A percentile compares a stretch with the other conserved stretches of the same genome.
Evolutionary conservation across 2,113 vertebrate species (phyloP).

Genomic region (Rattus rattus): DNA sequence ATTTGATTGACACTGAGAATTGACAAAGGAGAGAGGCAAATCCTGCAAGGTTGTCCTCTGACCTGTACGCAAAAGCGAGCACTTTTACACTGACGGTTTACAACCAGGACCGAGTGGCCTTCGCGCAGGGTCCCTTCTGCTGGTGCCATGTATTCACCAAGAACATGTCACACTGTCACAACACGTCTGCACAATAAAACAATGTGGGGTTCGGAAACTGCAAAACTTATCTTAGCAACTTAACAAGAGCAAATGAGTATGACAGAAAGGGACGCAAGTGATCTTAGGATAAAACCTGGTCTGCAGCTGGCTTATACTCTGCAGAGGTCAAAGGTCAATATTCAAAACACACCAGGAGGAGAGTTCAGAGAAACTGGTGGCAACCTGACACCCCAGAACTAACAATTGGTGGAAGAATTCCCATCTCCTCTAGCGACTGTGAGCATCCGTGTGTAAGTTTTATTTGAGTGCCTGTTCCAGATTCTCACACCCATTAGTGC

Average conservation of each 20-base stretch:
- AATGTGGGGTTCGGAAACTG: background rate
- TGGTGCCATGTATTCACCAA: background rate
- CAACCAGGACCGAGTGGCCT: background rate
- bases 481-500: background rate
- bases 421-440: background rate
- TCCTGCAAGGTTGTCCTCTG: background rate
- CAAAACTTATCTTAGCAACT: constrained; percentile 33
- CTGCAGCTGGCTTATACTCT: constrained; percentile 15
- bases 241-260: constrained; percentile 42
- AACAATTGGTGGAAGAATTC: background rate
- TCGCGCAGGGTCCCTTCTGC: background rate
- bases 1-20: background rate
- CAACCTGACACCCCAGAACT: background rate
- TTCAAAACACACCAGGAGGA: background rate
- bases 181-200: constrained; percentile 16
- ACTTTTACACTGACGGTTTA: background rate
- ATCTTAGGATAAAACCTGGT: constrained; percentile 1
- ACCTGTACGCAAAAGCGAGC: background rate
- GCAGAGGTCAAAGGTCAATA: constrained; percentile 2
- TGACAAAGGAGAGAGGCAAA: background rate
- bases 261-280: background rate
- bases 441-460: background rate
- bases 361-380: background rate
- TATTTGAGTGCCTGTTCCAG: background rate
- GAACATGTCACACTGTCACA: background rate